Base-by-base conservation (phyloP, 1,140 invertebrate genomes). In the Caenorhabditis tropicalis region DNA sequence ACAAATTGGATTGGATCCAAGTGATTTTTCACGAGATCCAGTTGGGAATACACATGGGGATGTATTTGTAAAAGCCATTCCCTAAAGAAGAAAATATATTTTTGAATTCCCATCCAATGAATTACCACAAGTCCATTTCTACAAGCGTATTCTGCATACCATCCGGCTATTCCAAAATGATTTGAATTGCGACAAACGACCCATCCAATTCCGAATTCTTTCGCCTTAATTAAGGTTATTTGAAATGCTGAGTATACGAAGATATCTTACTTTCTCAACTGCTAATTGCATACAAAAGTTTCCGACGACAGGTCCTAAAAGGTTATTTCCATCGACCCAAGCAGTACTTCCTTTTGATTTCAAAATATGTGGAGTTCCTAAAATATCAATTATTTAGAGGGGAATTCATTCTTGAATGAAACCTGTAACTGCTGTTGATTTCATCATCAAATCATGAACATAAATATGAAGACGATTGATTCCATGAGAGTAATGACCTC, bases 401-500 rank as follows among this genome's bases (percentile, higher is more conserved):
- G 10, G 4, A n/a, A 74, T 6, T 46, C 2, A 6, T 74, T 74
- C 33, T 43, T n/a, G n/a, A n/a, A n/a, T n/a, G n/a, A n/a, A 19
- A 46, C 83, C 83, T 12, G 70, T 65, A 9, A 84, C 83, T n/a
- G 39, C 70, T 7, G 83, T 84, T 27, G 70, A 79, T 39, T 81
- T 81, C 70, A 56, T 70, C 33, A 91, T 86, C 0, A 94, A 89
- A 85, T 94, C 94, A 36, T 92, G 91, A 0, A 94, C 92, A 88
- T 94, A 94, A 91, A 94, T 92, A 86, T 93, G 93, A 93, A 97
- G 92, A 89, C 96, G 93, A 91, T 97, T 97, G 87, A 97, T 93
- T 48, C 96, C 96, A 92, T 98, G 96, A 88, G 95, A 96, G 88
- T 94, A 96, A 91, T 97, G 95, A 7, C 96, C 96, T 51, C 95